These are phyloP conservation scores for Geotrupes spiniger DNA, from an alignment of 2,888 invertebrate species.

Conservation along the genomic window DNA sequence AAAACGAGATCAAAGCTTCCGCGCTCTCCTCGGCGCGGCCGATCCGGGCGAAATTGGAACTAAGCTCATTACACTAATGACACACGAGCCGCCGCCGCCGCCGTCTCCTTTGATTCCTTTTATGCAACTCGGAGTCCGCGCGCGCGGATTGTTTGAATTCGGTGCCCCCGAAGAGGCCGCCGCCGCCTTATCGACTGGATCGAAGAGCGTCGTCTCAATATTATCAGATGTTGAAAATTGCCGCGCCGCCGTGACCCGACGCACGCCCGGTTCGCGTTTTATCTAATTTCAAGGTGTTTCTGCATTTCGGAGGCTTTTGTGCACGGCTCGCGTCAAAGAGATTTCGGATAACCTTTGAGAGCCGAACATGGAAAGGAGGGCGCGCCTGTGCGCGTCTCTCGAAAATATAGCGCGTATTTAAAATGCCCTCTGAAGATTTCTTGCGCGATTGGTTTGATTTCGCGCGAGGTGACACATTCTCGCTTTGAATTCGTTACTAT, in stretches of 20 bases:
- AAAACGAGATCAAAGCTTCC: too few relatives aligned
- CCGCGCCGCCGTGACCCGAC: slow-evolving; percentile 39
- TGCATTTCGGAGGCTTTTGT: slow-evolving; percentile 31
- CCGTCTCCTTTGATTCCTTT: slow-evolving; percentile 41
- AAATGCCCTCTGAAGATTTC: too few relatives aligned
- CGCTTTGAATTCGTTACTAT: too few relatives aligned
- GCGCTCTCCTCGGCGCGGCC: slow-evolving; percentile 18
- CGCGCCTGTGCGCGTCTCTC: too few relatives aligned
- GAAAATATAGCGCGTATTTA: too few relatives aligned
- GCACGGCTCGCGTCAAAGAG: slow-evolving; percentile 21
- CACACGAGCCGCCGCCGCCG: too few relatives aligned
- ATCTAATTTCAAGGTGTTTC: slow-evolving; percentile 42
- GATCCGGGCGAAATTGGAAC: slow-evolving; percentile 31
- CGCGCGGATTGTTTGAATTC: slow-evolving; percentile 45
- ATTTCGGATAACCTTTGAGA: slow-evolving; percentile 24
- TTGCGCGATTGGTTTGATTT: too few relatives aligned
- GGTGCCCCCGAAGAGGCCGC: slow-evolving; percentile 38
- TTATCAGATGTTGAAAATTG: slow-evolving; percentile 43
- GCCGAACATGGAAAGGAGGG: slow-evolving; percentile 14
- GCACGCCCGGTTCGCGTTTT: slow-evolving; percentile 43
- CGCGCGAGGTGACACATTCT: too few relatives aligned
- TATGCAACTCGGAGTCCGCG: slow-evolving; percentile 42
- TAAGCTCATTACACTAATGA: slow-evolving; percentile 47
- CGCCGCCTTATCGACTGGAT: slow-evolving; percentile 42
- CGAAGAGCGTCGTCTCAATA: slow-evolving; percentile 38